These are phyloP conservation scores for Siniperca knerii DNA, from an alignment of 2,113 vertebrate species.

Conservation along the genomic window DNA sequence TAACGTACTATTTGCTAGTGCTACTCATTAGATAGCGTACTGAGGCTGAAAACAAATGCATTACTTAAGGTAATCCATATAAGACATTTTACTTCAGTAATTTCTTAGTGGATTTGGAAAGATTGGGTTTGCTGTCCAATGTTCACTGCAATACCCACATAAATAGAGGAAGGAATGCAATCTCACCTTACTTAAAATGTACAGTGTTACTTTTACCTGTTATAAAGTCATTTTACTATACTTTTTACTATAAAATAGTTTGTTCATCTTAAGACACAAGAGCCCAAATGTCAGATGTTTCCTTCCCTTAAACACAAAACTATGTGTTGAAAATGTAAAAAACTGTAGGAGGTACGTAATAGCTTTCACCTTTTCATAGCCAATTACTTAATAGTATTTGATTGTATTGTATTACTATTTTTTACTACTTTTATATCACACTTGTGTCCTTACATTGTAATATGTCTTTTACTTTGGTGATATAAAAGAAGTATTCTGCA, in stretches of 20 bases:
- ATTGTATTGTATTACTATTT: background rate
- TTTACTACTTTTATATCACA: background rate
- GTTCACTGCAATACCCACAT: background rate
- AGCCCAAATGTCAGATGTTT: background rate
- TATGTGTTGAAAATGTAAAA: background rate
- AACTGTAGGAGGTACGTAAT: background rate
- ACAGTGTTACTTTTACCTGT: background rate
- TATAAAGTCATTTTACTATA: background rate
- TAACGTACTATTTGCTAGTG: background rate
- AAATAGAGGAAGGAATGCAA: background rate
- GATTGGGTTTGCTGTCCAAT: background rate
- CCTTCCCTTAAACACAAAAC: background rate
- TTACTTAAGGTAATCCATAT: background rate
- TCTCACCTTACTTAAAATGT: background rate
- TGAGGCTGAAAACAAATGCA: conserved; percentile 5
- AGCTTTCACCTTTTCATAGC: background rate
- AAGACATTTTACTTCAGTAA: background rate
- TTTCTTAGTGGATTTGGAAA: background rate
- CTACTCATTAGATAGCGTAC: background rate
- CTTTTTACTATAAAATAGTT: background rate
- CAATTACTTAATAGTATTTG: background rate
- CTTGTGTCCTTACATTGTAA: background rate
- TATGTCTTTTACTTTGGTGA: background rate
- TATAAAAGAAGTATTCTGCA: background rate
- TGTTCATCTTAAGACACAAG: background rate